Evolutionary conservation across 2,888 invertebrate genomes (phyloP).

Genomic region (Agrochola macilenta): DNA sequence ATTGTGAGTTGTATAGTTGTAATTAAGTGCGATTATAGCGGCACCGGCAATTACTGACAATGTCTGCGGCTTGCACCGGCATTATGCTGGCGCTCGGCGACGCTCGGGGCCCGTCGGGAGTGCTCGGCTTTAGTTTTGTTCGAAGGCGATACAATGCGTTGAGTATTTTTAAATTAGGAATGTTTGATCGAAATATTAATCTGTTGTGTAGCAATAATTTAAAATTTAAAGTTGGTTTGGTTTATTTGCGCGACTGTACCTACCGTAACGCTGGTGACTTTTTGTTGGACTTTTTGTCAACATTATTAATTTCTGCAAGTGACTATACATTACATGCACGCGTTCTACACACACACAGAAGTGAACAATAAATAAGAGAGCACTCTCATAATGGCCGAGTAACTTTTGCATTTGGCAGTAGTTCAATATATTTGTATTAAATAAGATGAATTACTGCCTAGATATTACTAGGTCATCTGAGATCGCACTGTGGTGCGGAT

Average conservation of each 20-base stretch:
- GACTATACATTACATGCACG: constrained; percentile 46
- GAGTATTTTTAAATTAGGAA: constrained; percentile 60
- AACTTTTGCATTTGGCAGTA: constrained; percentile 78
- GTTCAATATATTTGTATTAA: constrained; percentile 78
- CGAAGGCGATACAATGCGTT: constrained; percentile 45
- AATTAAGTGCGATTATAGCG: constrained; percentile 88
- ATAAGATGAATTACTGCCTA: constrained; percentile 73
- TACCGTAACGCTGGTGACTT: constrained; percentile 44
- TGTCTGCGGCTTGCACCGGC: constrained; percentile 79
- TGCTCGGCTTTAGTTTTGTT: constrained; percentile 51
- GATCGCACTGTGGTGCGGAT: constrained; percentile 39
- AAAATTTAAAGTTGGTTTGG: constrained; percentile 18
- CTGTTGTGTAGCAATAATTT: constrained; percentile 31
- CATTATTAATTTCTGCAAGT: constrained; percentile 62
- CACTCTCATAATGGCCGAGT: constrained; percentile 65
- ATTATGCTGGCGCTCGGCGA: constrained; percentile 64
- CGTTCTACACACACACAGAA: constrained; percentile 32
- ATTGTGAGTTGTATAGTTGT: constrained; percentile 87
- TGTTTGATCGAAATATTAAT: constrained; percentile 57
- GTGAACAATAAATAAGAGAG: constrained; percentile 65
- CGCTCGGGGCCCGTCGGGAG: constrained; percentile 61
- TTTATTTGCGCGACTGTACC: constrained; percentile 50
- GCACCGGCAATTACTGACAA: constrained; percentile 84
- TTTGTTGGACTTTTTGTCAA: constrained; percentile 57
- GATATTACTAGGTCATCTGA: constrained; percentile 65